A percentile compares a stretch with the other conserved stretches of the same genome.
Conservation (phyloP, 2,113 vertebrate species). For the Mohoua ochrocephala region DNA sequence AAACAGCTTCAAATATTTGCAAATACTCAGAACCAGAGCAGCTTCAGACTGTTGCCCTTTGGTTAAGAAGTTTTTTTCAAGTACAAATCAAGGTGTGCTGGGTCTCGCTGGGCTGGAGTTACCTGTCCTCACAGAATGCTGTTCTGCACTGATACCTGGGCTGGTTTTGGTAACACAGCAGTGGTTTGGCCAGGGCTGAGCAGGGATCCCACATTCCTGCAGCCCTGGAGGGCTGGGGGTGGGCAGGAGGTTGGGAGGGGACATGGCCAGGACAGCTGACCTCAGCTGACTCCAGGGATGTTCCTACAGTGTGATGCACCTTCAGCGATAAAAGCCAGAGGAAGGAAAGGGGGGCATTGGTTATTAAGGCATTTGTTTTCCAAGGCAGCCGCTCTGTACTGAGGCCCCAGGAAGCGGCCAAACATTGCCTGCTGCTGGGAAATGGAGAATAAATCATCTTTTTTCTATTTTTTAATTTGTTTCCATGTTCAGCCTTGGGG, state of each 20-base stretch:
- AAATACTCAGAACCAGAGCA: not conserved
- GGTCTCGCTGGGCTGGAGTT: not conserved
- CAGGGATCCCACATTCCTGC: not conserved
- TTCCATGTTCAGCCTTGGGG: not conserved
- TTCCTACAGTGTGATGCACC: rapidly evolving
- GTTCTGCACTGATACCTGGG: not conserved
- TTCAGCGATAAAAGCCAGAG: not conserved
- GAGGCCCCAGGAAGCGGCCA: not conserved
- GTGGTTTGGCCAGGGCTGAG: not conserved
- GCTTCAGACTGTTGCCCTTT: not conserved
- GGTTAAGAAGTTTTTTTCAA: not conserved
- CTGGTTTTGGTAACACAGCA: not conserved
- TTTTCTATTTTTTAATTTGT: not conserved
- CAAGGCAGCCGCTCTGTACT: not conserved
- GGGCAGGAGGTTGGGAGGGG: not conserved
- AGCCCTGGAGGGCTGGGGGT: not conserved
- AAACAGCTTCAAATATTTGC: not conserved
- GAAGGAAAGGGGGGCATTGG: not conserved
- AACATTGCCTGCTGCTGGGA: not conserved
- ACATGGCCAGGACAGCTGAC: not conserved
- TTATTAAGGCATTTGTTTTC: not conserved
- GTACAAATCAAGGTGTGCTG: not conserved
- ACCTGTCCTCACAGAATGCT: not conserved
- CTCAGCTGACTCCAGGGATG: not conserved
- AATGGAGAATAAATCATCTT: not conserved